A percentile compares a stretch with the other conserved stretches of the same genome.
These are phyloP conservation scores for Lycaon pictus DNA, from an alignment of 2,113 vertebrate genomes.

Conservation along the genomic window DNA sequence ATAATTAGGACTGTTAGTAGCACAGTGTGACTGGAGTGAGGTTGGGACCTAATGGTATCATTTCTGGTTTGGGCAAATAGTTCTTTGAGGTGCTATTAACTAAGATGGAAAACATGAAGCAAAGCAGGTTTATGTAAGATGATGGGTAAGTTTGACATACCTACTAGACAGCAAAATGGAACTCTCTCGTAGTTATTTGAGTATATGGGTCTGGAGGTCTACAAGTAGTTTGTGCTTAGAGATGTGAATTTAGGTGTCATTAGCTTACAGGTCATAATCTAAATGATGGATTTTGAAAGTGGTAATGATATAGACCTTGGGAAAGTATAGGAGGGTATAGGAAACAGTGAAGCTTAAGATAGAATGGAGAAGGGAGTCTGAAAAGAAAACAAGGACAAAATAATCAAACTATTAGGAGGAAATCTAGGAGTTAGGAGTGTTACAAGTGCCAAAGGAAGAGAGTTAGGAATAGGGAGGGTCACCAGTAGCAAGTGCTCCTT, in stretches of 20 bases:
- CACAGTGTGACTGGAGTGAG: not conserved
- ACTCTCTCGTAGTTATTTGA: not conserved
- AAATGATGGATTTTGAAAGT: not conserved
- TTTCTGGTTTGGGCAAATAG: constrained; percentile 31
- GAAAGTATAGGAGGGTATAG: not conserved
- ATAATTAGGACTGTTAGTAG: not conserved
- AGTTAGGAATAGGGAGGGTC: not conserved
- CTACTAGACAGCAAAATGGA: not conserved
- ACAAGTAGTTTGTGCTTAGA: not conserved
- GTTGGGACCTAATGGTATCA: not conserved
- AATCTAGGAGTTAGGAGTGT: not conserved
- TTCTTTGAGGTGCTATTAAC: not conserved
- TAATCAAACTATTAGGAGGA: not conserved
- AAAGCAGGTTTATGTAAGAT: not conserved
- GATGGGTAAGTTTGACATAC: not conserved
- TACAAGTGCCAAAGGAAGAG: not conserved
- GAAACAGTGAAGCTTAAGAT: not conserved
- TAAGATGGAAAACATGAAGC: constrained; percentile 40
- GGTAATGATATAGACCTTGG: not conserved
- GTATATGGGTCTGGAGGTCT: not conserved
- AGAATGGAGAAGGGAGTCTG: not conserved
- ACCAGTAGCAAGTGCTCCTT: not conserved
- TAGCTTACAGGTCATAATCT: not conserved
- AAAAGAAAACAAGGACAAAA: not conserved
- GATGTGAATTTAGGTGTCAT: not conserved